Evolutionary conservation across 2,888 invertebrate genomes (phyloP).

Genomic region (Unio pictorum): DNA sequence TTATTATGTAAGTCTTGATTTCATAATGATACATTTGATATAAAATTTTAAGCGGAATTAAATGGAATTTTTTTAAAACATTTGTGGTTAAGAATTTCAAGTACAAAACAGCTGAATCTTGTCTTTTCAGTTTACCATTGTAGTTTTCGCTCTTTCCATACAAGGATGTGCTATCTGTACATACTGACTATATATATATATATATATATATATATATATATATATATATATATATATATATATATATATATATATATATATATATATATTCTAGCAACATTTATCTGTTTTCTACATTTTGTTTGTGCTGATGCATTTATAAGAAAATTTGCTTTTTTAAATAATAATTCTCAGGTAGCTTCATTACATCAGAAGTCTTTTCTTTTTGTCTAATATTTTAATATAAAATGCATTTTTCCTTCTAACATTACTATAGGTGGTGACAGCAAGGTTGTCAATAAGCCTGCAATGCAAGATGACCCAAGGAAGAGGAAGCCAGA

Average conservation of each 20-base stretch:
- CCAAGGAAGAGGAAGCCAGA: conserved; percentile 95
- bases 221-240: not conserved
- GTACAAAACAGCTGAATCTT: not conserved
- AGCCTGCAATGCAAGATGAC: conserved; percentile 94
- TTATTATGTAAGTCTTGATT: not conserved
- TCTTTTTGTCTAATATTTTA: not conserved
- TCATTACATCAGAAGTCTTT: not conserved
- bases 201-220: too few relatives aligned
- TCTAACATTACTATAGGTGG: conserved; percentile 79
- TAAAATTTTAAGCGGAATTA: too few relatives aligned
- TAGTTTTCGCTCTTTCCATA: not conserved
- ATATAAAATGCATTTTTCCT: too few relatives aligned
- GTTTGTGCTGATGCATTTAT: too few relatives aligned
- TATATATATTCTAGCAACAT: too few relatives aligned
- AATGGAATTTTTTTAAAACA: too few relatives aligned
- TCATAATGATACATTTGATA: too few relatives aligned
- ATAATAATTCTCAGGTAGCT: not conserved
- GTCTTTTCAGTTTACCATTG: not conserved
- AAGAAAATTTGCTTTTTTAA: too few relatives aligned
- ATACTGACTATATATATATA: too few relatives aligned
- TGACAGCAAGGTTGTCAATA: conserved; percentile 85
- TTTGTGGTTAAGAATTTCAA: too few relatives aligned
- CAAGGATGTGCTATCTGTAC: too few relatives aligned
- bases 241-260: not conserved
- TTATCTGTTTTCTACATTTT: too few relatives aligned